These are phyloP conservation scores for Chaenodraco wilsoni DNA, from an alignment of 2,797 vertebrate genomes.

Conservation along the genomic window DNA sequence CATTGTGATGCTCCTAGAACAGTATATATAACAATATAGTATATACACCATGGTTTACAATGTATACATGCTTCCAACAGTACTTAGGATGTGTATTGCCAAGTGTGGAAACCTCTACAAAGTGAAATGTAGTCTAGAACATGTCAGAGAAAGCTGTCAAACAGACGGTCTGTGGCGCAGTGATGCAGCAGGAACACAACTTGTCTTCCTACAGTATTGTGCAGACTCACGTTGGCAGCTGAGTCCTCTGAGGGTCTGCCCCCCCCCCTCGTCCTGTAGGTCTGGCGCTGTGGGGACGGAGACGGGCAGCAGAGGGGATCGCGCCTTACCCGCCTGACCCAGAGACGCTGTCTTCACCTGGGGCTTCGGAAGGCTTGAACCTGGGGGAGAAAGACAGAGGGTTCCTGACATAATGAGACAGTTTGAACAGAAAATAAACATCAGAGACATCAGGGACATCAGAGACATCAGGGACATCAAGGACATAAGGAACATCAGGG, in stretches of 20 bases:
- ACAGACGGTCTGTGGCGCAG: not conserved
- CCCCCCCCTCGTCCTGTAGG: constrained; percentile 88
- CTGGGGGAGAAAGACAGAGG: constrained; percentile 67
- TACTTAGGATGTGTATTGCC: too few relatives aligned
- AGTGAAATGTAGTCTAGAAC: not conserved
- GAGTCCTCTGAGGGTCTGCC: constrained; percentile 86
- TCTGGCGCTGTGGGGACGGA: constrained; percentile 95
- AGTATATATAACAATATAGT: too few relatives aligned
- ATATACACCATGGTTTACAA: too few relatives aligned
- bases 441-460: too few relatives aligned
- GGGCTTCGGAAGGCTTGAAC: constrained; percentile 88
- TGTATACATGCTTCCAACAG: too few relatives aligned
- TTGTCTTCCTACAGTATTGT: not conserved
- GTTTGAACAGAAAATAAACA: too few relatives aligned
- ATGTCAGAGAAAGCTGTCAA: not conserved
- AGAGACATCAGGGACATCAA: too few relatives aligned
- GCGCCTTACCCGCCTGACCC: constrained; percentile 92
- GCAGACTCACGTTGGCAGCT: constrained; percentile 86
- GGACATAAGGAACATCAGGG: too few relatives aligned
- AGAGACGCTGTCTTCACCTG: constrained; percentile 95
- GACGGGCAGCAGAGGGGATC: constrained; percentile 93
- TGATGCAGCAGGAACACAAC: too few relatives aligned
- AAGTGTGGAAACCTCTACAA: not conserved
- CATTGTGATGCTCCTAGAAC: too few relatives aligned
- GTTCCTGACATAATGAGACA: not conserved